Evolutionary conservation across 1,140 invertebrate genomes (phyloP).

Genomic region (Pseudomyrmex cubaensis): DNA sequence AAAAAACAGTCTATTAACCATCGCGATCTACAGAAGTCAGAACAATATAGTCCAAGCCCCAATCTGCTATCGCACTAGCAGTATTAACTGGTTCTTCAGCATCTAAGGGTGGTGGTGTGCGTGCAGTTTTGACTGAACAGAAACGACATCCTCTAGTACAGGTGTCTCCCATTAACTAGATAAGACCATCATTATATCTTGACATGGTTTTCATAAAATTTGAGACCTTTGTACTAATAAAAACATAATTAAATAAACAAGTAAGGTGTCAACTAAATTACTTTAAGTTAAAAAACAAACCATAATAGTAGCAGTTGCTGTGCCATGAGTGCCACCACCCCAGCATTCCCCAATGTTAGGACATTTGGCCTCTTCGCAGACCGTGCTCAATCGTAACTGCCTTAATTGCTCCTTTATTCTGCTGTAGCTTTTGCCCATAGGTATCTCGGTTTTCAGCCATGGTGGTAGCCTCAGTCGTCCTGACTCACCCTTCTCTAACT

Average conservation of each 20-base stretch:
- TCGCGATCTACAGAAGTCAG: constrained; percentile 99
- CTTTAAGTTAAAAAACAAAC: constrained; percentile 81
- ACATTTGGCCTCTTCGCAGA: constrained; percentile 99
- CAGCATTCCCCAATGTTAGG: constrained; percentile 99
- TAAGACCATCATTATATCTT: background rate
- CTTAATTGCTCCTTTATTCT: constrained; percentile 95
- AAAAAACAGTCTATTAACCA: constrained; percentile 85
- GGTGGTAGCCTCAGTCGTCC: constrained; percentile 95
- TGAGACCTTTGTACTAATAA: background rate
- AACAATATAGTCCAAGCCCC: constrained; percentile 99
- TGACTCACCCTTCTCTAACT: constrained; percentile 92
- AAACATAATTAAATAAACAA: too few relatives aligned
- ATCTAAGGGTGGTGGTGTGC: constrained; percentile 96
- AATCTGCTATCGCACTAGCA: constrained; percentile 95
- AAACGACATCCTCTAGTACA: constrained; percentile 97
- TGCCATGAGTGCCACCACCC: constrained; percentile 96
- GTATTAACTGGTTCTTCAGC: constrained; percentile 97
- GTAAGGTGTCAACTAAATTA: too few relatives aligned
- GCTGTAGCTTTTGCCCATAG: constrained; percentile 94
- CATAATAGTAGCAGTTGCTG: constrained; percentile 96
- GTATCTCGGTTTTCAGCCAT: constrained; percentile 98
- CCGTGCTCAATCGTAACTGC: constrained; percentile 96
- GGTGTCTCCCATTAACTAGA: constrained; percentile 95
- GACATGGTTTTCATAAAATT: background rate
- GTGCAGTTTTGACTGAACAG: constrained; percentile 99